These are phyloP conservation scores for Leptoteleia sp. DNA, from an alignment of 1,140 invertebrate genomes.

Conservation along the genomic window DNA sequence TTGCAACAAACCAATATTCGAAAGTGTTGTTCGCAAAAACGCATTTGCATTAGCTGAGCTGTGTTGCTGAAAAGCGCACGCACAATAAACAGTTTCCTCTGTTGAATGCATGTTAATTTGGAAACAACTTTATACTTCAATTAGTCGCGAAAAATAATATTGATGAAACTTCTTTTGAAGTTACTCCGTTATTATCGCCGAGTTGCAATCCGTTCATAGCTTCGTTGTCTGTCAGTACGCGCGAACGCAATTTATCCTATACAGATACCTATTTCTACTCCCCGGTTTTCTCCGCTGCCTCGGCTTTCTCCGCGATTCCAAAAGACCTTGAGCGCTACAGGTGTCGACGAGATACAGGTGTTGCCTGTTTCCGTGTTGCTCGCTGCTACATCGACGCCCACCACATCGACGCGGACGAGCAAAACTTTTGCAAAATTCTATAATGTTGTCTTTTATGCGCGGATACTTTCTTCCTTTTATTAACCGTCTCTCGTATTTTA, in stretches of 20 bases:
- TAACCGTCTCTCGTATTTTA: constrained; percentile 39
- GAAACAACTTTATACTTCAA: constrained; percentile 30
- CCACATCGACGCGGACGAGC: constrained; percentile 27
- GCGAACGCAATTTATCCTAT: constrained; percentile 70
- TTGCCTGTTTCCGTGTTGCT: constrained; percentile 60
- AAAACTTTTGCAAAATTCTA: constrained; percentile 54
- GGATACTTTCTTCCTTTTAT: constrained; percentile 45
- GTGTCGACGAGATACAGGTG: constrained; percentile 78
- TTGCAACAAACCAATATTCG: background rate
- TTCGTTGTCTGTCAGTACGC: constrained; percentile 32
- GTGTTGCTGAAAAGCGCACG: background rate
- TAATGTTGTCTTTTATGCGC: constrained; percentile 53
- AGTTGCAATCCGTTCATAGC: constrained; percentile 30
- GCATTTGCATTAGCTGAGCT: no score
- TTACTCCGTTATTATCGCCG: constrained; percentile 13
- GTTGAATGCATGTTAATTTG: constrained; percentile 23
- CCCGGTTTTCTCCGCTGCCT: constrained; percentile 52
- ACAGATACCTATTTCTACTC: constrained; percentile 66
- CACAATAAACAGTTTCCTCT: constrained; percentile 25
- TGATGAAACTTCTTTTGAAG: constrained; percentile 43
- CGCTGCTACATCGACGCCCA: constrained; percentile 31
- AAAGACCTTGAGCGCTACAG: constrained; percentile 73
- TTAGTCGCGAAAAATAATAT: constrained; percentile 43
- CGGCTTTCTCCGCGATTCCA: constrained; percentile 54
- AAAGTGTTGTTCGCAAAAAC: constrained; percentile 4